Evolutionary conservation across 2,113 vertebrate species (phyloP), one percentile per base, ranked within the genome.

Genomic region (Cisticola juncidis): DNA sequence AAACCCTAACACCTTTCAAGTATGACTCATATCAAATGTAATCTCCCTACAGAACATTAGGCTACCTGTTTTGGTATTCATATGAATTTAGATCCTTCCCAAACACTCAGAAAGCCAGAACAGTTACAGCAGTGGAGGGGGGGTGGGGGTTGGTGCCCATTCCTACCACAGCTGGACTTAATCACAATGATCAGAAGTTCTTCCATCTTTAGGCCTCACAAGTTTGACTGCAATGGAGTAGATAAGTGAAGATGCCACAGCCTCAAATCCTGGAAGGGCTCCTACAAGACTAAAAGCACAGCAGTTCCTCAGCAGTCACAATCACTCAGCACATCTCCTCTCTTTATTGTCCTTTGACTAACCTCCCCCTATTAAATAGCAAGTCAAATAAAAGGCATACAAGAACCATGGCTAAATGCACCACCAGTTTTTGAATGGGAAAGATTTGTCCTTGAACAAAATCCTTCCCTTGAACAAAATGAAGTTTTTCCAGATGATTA

Each of bases 91-190:
- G 45, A 53, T 53, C 56, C 22, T 74, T 68, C n/a, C 29, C 65
- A 62, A 86, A 78, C 17, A 47, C 23, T 45, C 11, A 44, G 10
- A 61, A 81, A 48, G 23, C 19, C 73, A 87, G 13, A 94, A 47
- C 9, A 54, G 24, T 38, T 91, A 17, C 26, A 1, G 3, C 38
- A 8, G n/a, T 5, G 6, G 4, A 2, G 7, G 24, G 18, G 21
- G 11, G 2, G 17, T 29, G 6, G 13, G 21, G 8, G 3, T 5
- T 28, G 9, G 26, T 4, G 29, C 21, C n/a, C 6, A 15, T 38
- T 92, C 22, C 28, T 65, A 14, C 25, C 45, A 40, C 57, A 57
- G 13, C 4, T 40, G 25, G 36, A 61, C 54, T 80, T 57, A 40
- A 69, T 14, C 6, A 6, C 29, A 79, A 20, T 1, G 5, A 72